Evolutionary conservation across 2,888 invertebrate genomes (phyloP).

Genomic region (Torymus texanus): DNA sequence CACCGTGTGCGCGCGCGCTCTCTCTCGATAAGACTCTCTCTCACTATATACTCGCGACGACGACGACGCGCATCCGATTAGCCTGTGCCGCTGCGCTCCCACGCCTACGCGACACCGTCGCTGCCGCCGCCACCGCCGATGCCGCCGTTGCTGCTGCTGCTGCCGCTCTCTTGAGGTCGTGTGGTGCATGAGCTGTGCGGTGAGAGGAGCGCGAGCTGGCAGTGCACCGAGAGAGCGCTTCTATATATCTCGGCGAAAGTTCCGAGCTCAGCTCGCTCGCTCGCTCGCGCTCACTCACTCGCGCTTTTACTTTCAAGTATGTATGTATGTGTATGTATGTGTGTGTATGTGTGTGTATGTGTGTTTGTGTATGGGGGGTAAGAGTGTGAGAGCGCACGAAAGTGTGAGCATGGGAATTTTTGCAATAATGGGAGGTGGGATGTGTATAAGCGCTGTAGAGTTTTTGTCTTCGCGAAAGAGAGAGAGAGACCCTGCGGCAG

Average conservation of each 20-base stretch:
- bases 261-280: constrained; percentile 20
- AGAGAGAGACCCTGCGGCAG: neutral
- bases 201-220: neutral
- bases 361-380: neutral
- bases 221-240: constrained; percentile 1
- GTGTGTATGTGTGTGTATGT: neutral
- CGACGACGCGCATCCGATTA: constrained; percentile 49
- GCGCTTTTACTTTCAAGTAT: constrained; percentile 52
- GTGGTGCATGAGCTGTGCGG: neutral
- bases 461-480: neutral
- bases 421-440: constrained; percentile 45
- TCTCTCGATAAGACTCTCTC: too few relatives aligned
- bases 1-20: too few relatives aligned
- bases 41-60: too few relatives aligned
- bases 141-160: neutral
- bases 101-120: constrained; percentile 50
- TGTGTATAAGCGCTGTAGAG: neutral
- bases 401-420: constrained; percentile 54
- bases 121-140: neutral
- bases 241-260: constrained; percentile 43
- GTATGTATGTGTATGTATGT: neutral
- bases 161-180: constrained; percentile 11
- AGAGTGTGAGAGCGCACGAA: constrained; percentile 19
- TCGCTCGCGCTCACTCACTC: neutral
- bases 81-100: constrained; percentile 45